A percentile compares a stretch with the other conserved stretches of the same genome.
Evolutionary conservation across 2,113 vertebrate species (phyloP).

Genomic region (Psittacus erithacus): DNA sequence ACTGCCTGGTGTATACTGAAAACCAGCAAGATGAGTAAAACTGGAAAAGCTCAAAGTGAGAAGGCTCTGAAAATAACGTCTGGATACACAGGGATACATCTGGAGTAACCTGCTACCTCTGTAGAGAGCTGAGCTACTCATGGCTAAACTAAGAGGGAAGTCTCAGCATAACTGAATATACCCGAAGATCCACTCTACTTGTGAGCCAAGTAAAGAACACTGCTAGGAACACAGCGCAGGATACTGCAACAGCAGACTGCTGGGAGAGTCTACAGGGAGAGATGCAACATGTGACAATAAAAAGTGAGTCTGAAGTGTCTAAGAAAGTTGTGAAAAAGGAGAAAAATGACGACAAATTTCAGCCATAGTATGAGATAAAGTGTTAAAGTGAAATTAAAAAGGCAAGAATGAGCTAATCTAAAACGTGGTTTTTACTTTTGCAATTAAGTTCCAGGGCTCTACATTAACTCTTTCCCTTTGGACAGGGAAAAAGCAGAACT

Average conservation of each 20-base stretch:
- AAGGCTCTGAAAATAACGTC: conserved; percentile 54
- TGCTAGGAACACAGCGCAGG: conserved; percentile 75
- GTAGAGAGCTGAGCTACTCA: conserved; percentile 65
- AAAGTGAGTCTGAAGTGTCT: conserved; percentile 81
- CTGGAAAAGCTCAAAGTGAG: conserved; percentile 74
- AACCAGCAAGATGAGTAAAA: conserved; percentile 67
- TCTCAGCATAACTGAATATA: conserved; percentile 2
- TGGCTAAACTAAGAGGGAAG: conserved; percentile 65
- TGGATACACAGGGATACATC: conserved; percentile 40
- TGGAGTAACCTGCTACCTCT: conserved; percentile 60
- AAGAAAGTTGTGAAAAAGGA: conserved; percentile 81
- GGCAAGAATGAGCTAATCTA: conserved; percentile 82
- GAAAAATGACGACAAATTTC: conserved; percentile 82
- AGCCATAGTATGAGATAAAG: conserved; percentile 79
- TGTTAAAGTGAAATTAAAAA: conserved; percentile 83
- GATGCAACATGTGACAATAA: conserved; percentile 82
- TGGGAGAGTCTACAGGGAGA: conserved; percentile 77
- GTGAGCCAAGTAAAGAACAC: conserved; percentile 74
- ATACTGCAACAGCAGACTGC: conserved; percentile 70
- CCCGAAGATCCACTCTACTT: conserved; percentile 62
- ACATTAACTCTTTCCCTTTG: conserved; percentile 81
- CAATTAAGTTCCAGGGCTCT: conserved; percentile 78
- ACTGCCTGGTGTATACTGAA: conserved; percentile 48
- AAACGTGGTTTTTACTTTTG: conserved; percentile 73
- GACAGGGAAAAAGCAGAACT: conserved; percentile 79